Percentiles rank a stretch among this genome's conserved stretches.
Evolutionary conservation across 2,113 vertebrate species (phyloP).

Genomic region (Brevimyrus niger): DNA sequence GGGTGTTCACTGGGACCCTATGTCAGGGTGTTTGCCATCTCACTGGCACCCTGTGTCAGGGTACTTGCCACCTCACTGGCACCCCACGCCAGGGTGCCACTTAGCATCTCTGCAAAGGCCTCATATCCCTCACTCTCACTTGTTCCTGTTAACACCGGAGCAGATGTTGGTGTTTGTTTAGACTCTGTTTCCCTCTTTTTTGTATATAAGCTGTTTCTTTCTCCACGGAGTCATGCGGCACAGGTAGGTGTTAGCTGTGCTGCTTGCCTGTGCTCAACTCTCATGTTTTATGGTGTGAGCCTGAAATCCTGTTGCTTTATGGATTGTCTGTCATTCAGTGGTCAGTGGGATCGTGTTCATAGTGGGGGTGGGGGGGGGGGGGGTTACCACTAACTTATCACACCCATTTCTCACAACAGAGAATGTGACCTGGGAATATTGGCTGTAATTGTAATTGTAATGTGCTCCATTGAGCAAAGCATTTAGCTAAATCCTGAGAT

Average conservation of each 20-base stretch:
- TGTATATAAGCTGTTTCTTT: conserved; percentile 63
- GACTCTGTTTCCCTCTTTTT: conserved; percentile 42
- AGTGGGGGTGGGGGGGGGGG: no score
- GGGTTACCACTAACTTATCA: not conserved
- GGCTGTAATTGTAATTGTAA: conserved; percentile 10
- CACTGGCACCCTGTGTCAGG: not conserved
- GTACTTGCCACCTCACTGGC: not conserved
- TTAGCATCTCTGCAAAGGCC: not conserved
- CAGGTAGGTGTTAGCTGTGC: conserved; percentile 59
- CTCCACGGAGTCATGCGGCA: conserved; percentile 54
- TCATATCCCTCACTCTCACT: not conserved
- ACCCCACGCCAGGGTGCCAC: not conserved
- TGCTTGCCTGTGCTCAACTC: conserved; percentile 31
- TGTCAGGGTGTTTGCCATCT: not conserved
- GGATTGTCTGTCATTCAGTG: not conserved
- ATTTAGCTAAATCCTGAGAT: not conserved
- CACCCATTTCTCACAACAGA: not conserved
- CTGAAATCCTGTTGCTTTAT: conserved; percentile 1
- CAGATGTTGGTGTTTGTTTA: conserved; percentile 43
- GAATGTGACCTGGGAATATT: not conserved
- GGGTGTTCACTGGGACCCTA: not conserved
- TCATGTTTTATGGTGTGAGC: not conserved
- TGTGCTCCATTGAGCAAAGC: conserved; percentile 19
- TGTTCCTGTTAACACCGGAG: conserved; percentile 25
- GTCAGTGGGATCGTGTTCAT: not conserved